phyloP scores from a whole-genome alignment of 2,888 invertebrate genomes.

The Zelleria hepariella region DNA sequence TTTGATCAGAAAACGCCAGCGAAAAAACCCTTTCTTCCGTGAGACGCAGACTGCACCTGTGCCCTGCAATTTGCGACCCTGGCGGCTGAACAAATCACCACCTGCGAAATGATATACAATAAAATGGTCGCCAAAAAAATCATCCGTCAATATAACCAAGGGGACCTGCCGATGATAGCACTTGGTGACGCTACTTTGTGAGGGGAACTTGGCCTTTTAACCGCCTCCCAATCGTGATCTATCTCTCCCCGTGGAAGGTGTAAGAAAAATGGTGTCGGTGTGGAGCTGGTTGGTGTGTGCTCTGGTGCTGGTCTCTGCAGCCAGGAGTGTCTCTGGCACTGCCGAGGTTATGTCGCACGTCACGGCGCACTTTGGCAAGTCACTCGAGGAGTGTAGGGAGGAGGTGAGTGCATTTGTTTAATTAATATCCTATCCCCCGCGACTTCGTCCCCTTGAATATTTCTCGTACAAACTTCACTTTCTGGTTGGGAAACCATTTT shows the following conservation, averaged over 20 bases:
- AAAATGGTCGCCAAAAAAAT: slow-evolving; percentile 11
- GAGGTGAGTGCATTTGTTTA: slow-evolving; percentile 34
- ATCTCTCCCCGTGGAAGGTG: no score
- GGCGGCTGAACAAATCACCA: not conserved
- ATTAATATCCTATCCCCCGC: no score
- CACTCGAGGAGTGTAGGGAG: slow-evolving; percentile 51
- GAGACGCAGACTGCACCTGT: not conserved
- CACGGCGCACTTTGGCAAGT: slow-evolving; percentile 57
- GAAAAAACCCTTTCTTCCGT: not conserved
- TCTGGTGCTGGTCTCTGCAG: slow-evolving; percentile 22
- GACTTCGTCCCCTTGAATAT: not conserved
- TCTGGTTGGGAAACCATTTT: no score
- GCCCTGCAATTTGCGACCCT: slow-evolving; percentile 1
- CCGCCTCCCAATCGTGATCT: no score
- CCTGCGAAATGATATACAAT: slow-evolving; percentile 10
- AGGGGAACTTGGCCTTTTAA: no score
- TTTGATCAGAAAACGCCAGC: not conserved
- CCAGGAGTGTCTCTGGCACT: slow-evolving; percentile 28
- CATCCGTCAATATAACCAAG: slow-evolving; percentile 22
- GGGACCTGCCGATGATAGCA: not conserved
- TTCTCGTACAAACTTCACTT: no score
- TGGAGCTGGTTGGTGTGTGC: slow-evolving; percentile 19
- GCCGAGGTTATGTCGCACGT: slow-evolving; percentile 65
- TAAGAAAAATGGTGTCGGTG: slow-evolving; percentile 14
- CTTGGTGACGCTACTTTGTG: not conserved